Conservation (phyloP, 2,888 invertebrate species). For the Cephus nigrinus region DNA sequence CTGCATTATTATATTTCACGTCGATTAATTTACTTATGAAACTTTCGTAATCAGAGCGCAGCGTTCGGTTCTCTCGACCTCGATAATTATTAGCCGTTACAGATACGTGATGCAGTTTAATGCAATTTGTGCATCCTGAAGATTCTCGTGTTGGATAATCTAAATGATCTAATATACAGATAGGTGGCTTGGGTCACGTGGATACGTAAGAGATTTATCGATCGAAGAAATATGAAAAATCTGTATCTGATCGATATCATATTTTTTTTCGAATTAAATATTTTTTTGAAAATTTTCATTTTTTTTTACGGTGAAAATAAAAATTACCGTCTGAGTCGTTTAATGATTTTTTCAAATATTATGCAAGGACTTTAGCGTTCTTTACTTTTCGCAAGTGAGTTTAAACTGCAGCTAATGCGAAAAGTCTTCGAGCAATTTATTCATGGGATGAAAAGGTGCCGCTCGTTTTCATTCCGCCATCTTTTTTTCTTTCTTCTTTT, state of each 20-base stretch:
- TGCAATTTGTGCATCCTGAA: slow-evolving; percentile 37
- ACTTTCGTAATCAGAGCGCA: slow-evolving; percentile 52
- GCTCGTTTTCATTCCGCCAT: not conserved
- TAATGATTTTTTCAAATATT: not conserved
- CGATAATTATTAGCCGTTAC: slow-evolving; percentile 21
- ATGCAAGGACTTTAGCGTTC: not conserved
- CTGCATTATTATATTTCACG: not conserved
- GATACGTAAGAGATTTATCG: not conserved
- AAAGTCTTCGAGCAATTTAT: slow-evolving; percentile 1
- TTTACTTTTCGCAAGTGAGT: not conserved
- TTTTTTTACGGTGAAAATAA: not conserved
- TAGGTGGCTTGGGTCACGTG: not conserved
- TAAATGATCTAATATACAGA: no score
- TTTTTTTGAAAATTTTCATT: not conserved
- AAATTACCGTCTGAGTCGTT: no score
- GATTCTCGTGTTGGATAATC: not conserved
- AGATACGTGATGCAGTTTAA: not conserved
- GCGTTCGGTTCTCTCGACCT: slow-evolving; percentile 21
- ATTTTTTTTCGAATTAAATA: not conserved
- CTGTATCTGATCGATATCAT: not conserved
- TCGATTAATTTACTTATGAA: slow-evolving; percentile 52
- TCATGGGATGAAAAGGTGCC: slow-evolving; percentile 1
- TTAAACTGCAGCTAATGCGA: slow-evolving; percentile 2
- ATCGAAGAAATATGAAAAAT: not conserved
- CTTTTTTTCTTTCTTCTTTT: not conserved